Evolutionary conservation across 2,797 vertebrate species (phyloP).

Genomic region (Buceros bicornis): DNA sequence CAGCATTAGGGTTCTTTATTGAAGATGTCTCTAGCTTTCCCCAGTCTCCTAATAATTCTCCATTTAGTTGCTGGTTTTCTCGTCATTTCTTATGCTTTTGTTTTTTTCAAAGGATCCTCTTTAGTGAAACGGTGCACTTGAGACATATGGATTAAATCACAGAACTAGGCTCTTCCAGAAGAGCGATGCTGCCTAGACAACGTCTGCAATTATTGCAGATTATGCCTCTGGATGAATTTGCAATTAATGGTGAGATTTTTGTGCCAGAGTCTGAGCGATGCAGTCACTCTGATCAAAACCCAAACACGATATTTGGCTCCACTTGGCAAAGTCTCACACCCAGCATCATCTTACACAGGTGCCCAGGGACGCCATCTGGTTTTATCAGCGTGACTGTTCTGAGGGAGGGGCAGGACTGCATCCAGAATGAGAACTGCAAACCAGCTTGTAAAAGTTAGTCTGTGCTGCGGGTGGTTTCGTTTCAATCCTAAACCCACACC

Average conservation of each 20-base stretch:
- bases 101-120: background rate
- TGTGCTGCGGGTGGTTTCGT: background rate
- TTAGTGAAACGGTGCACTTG: background rate
- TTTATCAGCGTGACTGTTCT: background rate
- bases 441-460: background rate
- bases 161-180: background rate
- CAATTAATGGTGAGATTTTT: background rate
- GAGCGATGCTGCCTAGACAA: constrained; percentile 43
- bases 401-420: background rate
- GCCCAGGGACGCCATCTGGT: constrained; percentile 34
- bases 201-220: background rate
- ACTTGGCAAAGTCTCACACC: background rate
- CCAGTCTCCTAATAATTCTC: constrained; percentile 55
- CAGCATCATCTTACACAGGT: constrained; percentile 46
- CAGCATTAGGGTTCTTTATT: constrained; percentile 25
- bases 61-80: constrained; percentile 21
- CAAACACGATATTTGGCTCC: background rate
- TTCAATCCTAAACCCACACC: background rate
- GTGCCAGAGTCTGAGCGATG: background rate
- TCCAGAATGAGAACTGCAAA: constrained; percentile 15
- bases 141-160: constrained; percentile 61
- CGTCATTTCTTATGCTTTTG: constrained; percentile 13
- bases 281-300: background rate
- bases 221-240: constrained; percentile 34
- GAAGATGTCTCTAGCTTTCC: constrained; percentile 55